Conservation (phyloP, 2,888 invertebrate species). For the Ceramica pisi region DNA sequence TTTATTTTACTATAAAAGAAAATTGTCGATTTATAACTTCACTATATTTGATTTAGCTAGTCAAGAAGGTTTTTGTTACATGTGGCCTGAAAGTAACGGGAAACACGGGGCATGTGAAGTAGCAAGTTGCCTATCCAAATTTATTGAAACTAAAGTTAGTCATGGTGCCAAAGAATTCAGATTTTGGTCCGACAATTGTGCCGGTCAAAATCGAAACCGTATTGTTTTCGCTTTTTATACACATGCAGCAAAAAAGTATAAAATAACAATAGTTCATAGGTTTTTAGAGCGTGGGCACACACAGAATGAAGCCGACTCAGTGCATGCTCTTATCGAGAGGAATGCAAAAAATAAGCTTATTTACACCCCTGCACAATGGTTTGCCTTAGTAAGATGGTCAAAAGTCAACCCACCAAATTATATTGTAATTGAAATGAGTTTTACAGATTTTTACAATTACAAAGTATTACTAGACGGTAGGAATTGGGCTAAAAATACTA, state of each 20-base stretch:
- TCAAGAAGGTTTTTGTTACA: slow-evolving; percentile 3
- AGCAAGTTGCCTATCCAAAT: slow-evolving; percentile 10
- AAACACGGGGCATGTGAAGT: slow-evolving; percentile 21
- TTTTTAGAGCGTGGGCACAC: slow-evolving; percentile 11
- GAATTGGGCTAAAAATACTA: slow-evolving; percentile 19
- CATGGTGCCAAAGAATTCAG: too few relatives aligned
- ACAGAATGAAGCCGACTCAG: slow-evolving; percentile 5
- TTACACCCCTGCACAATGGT: slow-evolving; percentile 13
- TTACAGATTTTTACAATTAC: slow-evolving; percentile 8
- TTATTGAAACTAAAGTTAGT: not conserved
- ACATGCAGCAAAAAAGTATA: slow-evolving; percentile 1
- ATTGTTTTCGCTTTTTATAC: too few relatives aligned
- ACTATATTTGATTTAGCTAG: too few relatives aligned
- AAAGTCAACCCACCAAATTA: slow-evolving; percentile 13
- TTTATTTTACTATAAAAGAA: too few relatives aligned
- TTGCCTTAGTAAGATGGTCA: slow-evolving; percentile 8
- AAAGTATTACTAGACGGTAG: slow-evolving; percentile 2
- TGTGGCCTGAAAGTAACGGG: slow-evolving; percentile 11
- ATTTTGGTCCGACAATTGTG: too few relatives aligned
- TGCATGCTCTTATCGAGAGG: slow-evolving; percentile 14
- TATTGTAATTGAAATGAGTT: slow-evolving; percentile 5
- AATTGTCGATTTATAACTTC: too few relatives aligned
- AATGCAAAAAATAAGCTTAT: slow-evolving; percentile 2
- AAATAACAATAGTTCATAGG: slow-evolving; percentile 11
- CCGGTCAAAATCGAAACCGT: too few relatives aligned